phyloP scores from a whole-genome alignment of 2,113 vertebrate species.

The Oreotrochilus melanogaster region DNA sequence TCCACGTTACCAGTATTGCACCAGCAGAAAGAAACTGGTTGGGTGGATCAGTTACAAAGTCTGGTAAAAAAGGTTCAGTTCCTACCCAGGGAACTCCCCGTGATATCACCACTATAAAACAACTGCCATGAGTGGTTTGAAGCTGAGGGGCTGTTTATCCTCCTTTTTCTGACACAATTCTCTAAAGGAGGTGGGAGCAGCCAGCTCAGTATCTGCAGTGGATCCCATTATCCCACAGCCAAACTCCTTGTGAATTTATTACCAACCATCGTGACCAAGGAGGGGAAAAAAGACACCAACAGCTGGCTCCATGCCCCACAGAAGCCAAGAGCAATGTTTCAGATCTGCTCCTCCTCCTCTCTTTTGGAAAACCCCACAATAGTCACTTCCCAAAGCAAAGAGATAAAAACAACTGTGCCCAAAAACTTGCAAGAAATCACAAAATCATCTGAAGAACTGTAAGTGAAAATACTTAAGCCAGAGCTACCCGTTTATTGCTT shows the following conservation, averaged over 20 bases:
- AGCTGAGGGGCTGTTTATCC: neutral
- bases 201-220: neutral
- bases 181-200: neutral
- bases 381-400: neutral
- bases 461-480: neutral
- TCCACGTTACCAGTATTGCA: rapidly evolving
- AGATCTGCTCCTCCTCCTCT: neutral
- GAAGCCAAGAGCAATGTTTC: neutral
- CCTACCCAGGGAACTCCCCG: neutral
- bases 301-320: neutral
- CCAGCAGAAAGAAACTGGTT: neutral
- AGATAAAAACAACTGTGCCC: neutral
- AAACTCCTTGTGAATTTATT: rapidly evolving
- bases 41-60: neutral
- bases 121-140: rapidly evolving
- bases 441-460: neutral
- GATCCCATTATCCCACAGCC: neutral
- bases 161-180: neutral
- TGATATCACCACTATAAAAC: neutral
- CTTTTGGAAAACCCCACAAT: neutral
- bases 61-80: neutral
- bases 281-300: too few species aligned
- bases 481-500: neutral
- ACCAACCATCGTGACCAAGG: neutral
- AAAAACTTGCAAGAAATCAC: neutral